A percentile compares a stretch with the other conserved stretches of the same genome.
Conservation (phyloP, 1,140 invertebrate species). For the Nomia melanderi region DNA sequence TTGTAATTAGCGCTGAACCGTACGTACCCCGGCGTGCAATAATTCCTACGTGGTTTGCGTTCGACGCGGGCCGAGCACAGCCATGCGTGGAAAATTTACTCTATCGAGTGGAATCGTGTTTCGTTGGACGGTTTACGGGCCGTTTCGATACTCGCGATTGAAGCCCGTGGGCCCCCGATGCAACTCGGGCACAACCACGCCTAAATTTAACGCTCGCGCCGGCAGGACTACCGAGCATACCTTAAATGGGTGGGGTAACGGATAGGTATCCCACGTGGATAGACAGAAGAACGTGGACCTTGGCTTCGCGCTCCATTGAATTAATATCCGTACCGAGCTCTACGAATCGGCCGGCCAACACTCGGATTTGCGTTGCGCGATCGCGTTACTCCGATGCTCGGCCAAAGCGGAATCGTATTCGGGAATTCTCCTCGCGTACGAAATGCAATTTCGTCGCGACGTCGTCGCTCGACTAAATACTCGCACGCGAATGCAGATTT, state of each 20-base stretch:
- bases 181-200: neutral
- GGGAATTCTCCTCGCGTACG: no score
- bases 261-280: constrained; percentile 5
- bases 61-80: neutral
- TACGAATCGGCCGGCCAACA: neutral
- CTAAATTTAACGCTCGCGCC: constrained; percentile 1
- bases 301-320: neutral
- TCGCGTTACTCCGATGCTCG: no score
- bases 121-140: neutral
- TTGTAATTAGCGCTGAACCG: constrained; percentile 29
- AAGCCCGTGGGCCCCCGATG: neutral
- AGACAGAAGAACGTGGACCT: neutral
- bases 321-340: neutral
- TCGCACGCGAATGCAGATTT: no score
- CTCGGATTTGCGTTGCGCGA: no score
- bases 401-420: no score
- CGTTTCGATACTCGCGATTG: neutral
- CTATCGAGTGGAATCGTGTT: neutral
- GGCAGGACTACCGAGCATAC: constrained; percentile 1
- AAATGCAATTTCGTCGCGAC: no score
- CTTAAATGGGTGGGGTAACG: constrained; percentile 5
- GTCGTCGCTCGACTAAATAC: no score
- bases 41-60: constrained; percentile 16
- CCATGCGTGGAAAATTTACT: constrained; percentile 13
- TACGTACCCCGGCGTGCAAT: constrained; percentile 13